Conservation (phyloP, 2,888 invertebrate species). For the Brachylomia viminalis region DNA sequence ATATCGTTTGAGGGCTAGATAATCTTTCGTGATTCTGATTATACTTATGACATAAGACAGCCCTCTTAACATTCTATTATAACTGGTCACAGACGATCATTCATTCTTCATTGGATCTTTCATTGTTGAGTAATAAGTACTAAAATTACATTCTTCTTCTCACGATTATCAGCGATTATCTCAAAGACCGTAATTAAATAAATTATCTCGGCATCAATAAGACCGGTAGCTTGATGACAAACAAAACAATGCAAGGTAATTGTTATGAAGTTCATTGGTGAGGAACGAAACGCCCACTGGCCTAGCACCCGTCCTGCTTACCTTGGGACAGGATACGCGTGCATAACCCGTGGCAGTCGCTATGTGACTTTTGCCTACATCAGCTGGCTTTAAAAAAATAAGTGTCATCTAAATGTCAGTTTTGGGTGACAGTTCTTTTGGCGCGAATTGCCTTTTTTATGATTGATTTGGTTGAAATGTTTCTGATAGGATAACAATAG, state of each 20-base stretch:
- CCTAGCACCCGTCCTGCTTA: slow-evolving; percentile 75
- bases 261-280: slow-evolving; percentile 77
- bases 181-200: slow-evolving; percentile 58
- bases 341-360: slow-evolving; percentile 73
- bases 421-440: slow-evolving; percentile 25
- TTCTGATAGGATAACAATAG: slow-evolving; percentile 3
- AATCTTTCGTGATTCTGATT: neutral
- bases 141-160: slow-evolving; percentile 1
- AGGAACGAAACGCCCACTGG: slow-evolving; percentile 80
- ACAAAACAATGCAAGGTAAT: slow-evolving; percentile 77
- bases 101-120: neutral
- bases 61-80: neutral
- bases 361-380: slow-evolving; percentile 67
- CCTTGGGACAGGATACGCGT: slow-evolving; percentile 79
- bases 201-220: slow-evolving; percentile 54
- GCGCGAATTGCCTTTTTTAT: slow-evolving; percentile 38
- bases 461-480: slow-evolving; percentile 7
- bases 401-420: slow-evolving; percentile 30
- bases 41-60: neutral
- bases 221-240: slow-evolving; percentile 70
- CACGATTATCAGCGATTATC: neutral
- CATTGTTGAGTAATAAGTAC: neutral
- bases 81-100: neutral
- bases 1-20: neutral
- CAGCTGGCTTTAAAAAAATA: slow-evolving; percentile 61